Base-by-base conservation (phyloP, 2,113 vertebrate species). In the Gasterosteus nipponicus region DNA sequence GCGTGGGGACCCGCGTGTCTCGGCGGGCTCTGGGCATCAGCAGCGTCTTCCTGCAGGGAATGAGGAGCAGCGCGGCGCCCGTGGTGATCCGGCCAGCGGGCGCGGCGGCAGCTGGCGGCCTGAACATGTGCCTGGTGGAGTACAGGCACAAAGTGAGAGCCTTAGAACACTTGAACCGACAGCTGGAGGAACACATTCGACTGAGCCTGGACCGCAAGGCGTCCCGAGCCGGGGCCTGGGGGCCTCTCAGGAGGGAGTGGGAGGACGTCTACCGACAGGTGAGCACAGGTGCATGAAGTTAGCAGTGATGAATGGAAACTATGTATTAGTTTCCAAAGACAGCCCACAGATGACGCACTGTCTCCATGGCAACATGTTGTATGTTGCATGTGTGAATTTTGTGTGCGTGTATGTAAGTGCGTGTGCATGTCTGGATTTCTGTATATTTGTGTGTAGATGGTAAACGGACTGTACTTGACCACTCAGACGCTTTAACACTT, bases 11-110 rank as follows among this genome's bases (percentile, higher is more conserved):
- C 2, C 94, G 95, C 0, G 95, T 98, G 80, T 97, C 96, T 73
- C 95, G 96, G 69, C 92, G 97, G 18, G 97, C 96, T 46, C 91
- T 99, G 86, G 96, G 97, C 70, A 96, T 99, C 89, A 99, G 96
- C 93, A 98, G 96, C 14, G 94, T 99, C 74, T 98, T 98, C 91
- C 89, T 99, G 46, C 97, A 97, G 84, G 95, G 96, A 0, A 90
- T 97, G 59, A 92, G 96, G 86, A 97, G 95, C 92, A 96, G 93
- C 51, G 86, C 94, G 0, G 78, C 89, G 0, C 88, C 95, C 0
- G 92, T 94, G 0, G 69, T 95, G 1, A 77, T 93, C 41, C 89
- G 91, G 0, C 90, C 86, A 10, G 73, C 94, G 7, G 84, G 93
- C 0, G 56, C 83, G 0, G 89, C 92, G 0, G 49, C 83, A 4